These are phyloP conservation scores for Thamnaconus septentrionalis DNA, from an alignment of 2,113 vertebrate species.

Conservation along the genomic window DNA sequence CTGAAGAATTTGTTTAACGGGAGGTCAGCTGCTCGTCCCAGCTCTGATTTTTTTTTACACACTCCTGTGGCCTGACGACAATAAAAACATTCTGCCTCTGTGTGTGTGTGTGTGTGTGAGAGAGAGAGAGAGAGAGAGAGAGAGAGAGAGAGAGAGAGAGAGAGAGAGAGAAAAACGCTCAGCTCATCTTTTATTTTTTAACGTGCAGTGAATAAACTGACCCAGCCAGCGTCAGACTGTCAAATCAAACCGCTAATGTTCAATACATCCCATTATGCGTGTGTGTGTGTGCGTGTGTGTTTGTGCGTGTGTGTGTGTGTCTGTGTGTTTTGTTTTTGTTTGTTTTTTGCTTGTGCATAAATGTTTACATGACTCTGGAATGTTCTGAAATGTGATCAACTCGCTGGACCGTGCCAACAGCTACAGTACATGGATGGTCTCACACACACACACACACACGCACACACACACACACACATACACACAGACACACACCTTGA, in stretches of 20 bases:
- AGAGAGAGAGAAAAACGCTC: too few species aligned
- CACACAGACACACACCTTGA: background rate
- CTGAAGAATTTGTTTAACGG: constrained; percentile 40
- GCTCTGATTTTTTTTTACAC: constrained; percentile 32
- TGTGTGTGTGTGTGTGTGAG: background rate
- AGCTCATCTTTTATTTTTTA: background rate
- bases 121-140: too few species aligned
- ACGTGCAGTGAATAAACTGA: constrained; percentile 37
- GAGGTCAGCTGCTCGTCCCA: constrained; percentile 26
- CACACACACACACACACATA: constrained; percentile 6
- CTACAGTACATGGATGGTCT: background rate
- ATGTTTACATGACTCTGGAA: constrained; percentile 64
- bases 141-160: too few species aligned
- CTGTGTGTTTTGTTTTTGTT: constrained; percentile 23
- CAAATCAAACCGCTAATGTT: constrained; percentile 19
- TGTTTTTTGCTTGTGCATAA: constrained; percentile 8
- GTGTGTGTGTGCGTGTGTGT: constrained; percentile 1
- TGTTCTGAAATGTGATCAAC: constrained; percentile 66
- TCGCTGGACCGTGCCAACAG: constrained; percentile 45
- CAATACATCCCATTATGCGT: background rate
- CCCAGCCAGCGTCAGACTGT: constrained; percentile 30
- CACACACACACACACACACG: background rate
- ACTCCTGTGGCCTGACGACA: constrained; percentile 27
- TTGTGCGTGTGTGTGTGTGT: constrained; percentile 17
- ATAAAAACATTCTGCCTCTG: constrained; percentile 11